Conservation (phyloP, 2,113 vertebrate genomes). For the Manacus vitellinus region DNA sequence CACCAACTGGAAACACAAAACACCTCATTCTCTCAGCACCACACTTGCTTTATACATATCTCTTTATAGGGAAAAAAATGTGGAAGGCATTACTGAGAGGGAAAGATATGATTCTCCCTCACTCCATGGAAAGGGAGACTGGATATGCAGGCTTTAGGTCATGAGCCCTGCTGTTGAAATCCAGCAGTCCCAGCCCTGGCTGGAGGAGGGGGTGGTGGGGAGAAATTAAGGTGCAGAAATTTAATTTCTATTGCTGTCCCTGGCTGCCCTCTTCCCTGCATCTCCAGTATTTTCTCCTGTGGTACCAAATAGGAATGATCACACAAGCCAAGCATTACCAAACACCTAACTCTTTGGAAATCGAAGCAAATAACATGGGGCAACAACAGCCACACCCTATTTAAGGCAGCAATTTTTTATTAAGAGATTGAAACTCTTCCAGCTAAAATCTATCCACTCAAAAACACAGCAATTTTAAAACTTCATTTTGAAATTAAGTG, state of each 20-base stretch:
- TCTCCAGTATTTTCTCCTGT: neutral
- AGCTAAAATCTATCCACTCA: neutral
- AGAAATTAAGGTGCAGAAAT: neutral
- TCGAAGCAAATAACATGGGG: neutral
- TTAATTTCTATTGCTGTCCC: neutral
- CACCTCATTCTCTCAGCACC: neutral
- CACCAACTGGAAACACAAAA: neutral
- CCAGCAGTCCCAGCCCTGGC: neutral
- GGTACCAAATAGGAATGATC: neutral
- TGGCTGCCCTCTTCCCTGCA: neutral
- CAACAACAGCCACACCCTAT: neutral
- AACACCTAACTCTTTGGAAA: constrained; percentile 12
- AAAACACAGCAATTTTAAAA: neutral
- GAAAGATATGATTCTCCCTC: neutral
- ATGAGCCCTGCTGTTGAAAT: neutral
- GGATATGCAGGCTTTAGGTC: neutral
- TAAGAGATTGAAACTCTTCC: neutral
- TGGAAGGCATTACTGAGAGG: neutral
- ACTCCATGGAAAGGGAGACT: neutral
- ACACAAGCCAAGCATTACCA: neutral
- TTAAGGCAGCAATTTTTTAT: neutral
- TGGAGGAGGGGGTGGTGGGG: neutral
- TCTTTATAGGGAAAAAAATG: neutral
- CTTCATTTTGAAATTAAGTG: neutral
- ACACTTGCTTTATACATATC: neutral